Evolutionary conservation across 2,888 invertebrate genomes (phyloP).

Genomic region (Priapulus caudatus): DNA sequence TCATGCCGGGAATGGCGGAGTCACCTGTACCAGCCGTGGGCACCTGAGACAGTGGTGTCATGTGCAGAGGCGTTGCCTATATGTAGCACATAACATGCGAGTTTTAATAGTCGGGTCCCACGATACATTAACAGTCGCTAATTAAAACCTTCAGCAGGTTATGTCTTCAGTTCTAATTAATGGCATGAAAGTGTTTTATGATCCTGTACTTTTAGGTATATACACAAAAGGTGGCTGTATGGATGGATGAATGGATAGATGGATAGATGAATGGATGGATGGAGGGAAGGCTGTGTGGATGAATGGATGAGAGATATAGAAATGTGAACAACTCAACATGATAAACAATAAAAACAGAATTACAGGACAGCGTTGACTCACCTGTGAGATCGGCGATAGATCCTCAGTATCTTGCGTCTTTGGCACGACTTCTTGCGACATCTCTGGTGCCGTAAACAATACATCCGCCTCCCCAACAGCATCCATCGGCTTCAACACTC

Average conservation of each 20-base stretch:
- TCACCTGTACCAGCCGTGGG: background rate
- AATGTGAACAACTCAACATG: too few species aligned
- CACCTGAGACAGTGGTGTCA: background rate
- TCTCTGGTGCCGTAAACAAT: too few species aligned
- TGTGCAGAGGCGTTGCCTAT: background rate
- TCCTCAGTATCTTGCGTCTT: conserved; percentile 32
- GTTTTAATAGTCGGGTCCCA: conserved; percentile 24
- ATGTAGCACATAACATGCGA: conserved; percentile 21
- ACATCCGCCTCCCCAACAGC: too few species aligned
- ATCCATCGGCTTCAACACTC: too few species aligned
- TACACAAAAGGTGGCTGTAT: too few species aligned
- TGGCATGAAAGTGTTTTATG: too few species aligned
- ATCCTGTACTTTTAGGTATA: too few species aligned
- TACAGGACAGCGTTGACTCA: conserved; percentile 33
- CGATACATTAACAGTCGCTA: conserved; percentile 21
- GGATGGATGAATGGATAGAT: too few species aligned
- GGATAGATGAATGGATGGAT: too few species aligned
- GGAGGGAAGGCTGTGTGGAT: too few species aligned
- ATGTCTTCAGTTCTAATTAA: conserved; percentile 32
- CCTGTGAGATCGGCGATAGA: conserved; percentile 37
- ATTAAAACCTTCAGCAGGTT: conserved; percentile 32
- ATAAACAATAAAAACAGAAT: too few species aligned
- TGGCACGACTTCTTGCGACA: conserved; percentile 10
- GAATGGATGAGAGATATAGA: too few species aligned
- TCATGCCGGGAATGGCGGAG: background rate